Percentiles rank a stretch among this genome's conserved stretches.
Evolutionary conservation across 2,888 invertebrate genomes (phyloP).

Genomic region (Ormyrus rosae): DNA sequence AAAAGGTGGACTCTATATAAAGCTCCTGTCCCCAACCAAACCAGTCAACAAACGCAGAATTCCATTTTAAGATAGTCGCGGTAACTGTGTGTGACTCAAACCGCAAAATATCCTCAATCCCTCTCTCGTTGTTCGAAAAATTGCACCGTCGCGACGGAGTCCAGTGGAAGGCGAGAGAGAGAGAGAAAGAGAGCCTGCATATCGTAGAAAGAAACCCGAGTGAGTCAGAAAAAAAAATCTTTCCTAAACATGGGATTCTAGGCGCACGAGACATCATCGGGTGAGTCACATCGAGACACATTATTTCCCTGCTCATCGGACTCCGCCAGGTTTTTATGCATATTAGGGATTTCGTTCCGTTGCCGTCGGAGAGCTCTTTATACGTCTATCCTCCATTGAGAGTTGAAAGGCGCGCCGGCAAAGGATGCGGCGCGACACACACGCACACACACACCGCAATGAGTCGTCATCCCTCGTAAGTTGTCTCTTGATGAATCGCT

Average conservation of each 20-base stretch:
- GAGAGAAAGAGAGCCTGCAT: too few species aligned
- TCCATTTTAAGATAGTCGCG: neutral
- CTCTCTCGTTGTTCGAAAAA: neutral
- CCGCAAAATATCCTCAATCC: neutral
- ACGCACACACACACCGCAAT: neutral
- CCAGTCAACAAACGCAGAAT: neutral
- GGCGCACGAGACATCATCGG: neutral
- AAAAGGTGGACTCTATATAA: too few species aligned
- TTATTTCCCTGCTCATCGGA: neutral
- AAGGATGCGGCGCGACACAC: too few species aligned
- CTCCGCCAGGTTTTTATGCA: neutral
- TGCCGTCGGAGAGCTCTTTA: neutral
- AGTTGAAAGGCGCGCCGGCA: neutral
- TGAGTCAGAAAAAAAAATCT: constrained; percentile 17
- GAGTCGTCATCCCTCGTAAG: neutral
- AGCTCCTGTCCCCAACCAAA: too few species aligned
- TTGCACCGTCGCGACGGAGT: neutral
- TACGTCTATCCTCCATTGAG: neutral
- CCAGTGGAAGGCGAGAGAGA: too few species aligned
- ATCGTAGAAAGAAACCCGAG: neutral
- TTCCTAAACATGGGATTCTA: constrained; percentile 26
- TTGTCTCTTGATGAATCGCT: neutral
- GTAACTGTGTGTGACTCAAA: neutral
- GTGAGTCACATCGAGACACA: constrained; percentile 13
- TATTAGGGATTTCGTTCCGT: constrained; percentile 25